phyloP scores from a whole-genome alignment of 2,888 invertebrate species.

The Luperina testacea region DNA sequence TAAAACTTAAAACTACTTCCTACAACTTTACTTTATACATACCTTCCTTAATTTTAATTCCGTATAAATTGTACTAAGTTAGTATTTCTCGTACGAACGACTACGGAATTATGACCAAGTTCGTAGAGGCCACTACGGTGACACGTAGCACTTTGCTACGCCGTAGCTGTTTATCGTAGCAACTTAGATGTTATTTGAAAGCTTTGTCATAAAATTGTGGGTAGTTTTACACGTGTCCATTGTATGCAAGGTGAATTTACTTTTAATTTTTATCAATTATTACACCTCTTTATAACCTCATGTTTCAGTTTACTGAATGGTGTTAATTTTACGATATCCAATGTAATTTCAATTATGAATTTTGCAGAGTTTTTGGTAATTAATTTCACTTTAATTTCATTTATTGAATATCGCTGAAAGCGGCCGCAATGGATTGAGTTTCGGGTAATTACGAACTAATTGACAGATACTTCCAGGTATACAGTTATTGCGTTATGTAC shows the following conservation, averaged over 20 bases:
- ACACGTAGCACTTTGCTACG: conserved; percentile 70
- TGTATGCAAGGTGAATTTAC: conserved; percentile 1
- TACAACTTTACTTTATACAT: conserved; percentile 10
- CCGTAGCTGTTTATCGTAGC: conserved; percentile 54
- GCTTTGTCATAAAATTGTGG: conserved; percentile 1
- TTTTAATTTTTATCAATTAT: not conserved
- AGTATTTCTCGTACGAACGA: conserved; percentile 31
- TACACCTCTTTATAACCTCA: not conserved
- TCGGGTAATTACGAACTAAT: conserved; percentile 25
- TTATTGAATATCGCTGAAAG: not conserved
- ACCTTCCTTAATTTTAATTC: conserved; percentile 30
- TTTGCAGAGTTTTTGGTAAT: not conserved
- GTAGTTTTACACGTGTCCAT: not conserved
- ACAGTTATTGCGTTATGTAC: not conserved
- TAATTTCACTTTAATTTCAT: not conserved
- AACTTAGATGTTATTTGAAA: conserved; percentile 29
- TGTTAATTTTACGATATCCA: not conserved
- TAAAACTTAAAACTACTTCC: conserved; percentile 40
- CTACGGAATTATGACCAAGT: conserved; percentile 47
- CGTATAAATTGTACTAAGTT: conserved; percentile 28
- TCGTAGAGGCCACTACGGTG: conserved; percentile 64
- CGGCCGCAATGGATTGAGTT: not conserved
- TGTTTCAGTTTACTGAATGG: not conserved
- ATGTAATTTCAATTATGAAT: not conserved
- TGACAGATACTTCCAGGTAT: not conserved